A percentile compares a stretch with the other conserved stretches of the same genome.
Conservation (phyloP, 2,797 vertebrate species). For the Diceros bicornis region DNA sequence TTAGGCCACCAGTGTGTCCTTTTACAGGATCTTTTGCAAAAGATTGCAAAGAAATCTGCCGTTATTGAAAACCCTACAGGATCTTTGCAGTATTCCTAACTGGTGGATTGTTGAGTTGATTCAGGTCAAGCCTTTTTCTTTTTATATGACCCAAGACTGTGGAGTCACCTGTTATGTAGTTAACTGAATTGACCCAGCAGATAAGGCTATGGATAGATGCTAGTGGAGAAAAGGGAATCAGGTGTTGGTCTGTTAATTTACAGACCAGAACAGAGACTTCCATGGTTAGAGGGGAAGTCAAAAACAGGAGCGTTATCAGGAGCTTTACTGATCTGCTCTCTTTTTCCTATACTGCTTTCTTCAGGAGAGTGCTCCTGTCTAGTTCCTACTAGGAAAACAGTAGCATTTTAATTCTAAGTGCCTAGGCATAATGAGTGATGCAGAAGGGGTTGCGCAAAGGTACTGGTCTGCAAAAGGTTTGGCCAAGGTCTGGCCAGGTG, state of each 20-base stretch:
- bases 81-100: constrained; percentile 43
- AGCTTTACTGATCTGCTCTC: not conserved
- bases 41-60: constrained; percentile 32
- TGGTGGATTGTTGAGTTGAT: not conserved
- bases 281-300: not conserved
- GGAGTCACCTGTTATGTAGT: not conserved
- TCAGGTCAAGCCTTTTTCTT: constrained; percentile 11
- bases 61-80: not conserved
- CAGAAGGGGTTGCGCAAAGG: not conserved
- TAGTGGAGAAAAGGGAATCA: constrained; percentile 7
- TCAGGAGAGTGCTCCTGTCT: not conserved
- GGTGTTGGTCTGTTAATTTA: constrained; percentile 17
- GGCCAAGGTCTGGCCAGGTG: not conserved
- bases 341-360: not conserved
- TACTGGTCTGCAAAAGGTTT: not conserved
- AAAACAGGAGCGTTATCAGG: not conserved
- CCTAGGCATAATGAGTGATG: not conserved
- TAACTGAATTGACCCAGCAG: constrained; percentile 27
- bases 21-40: constrained; percentile 11
- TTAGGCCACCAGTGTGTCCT: not conserved
- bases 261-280: not conserved
- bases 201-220: not conserved
- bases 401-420: not conserved
- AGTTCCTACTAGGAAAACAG: constrained; percentile 13
- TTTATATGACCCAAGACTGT: not conserved